Percentiles rank a stretch among this genome's conserved stretches.
phyloP scores from a whole-genome alignment of 2,113 vertebrate genomes.

The Seriola aureovittata region DNA sequence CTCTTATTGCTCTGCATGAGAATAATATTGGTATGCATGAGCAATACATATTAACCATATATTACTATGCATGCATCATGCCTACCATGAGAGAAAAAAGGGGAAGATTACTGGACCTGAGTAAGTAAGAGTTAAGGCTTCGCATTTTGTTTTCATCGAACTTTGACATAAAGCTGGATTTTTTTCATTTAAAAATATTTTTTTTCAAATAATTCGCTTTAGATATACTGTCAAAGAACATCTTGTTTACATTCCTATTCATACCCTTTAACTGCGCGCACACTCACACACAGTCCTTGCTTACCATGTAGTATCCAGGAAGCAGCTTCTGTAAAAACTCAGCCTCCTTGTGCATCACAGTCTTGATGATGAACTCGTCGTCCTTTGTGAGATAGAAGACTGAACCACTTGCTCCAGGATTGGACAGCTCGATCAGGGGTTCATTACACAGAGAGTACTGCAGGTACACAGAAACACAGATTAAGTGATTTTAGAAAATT shows the following conservation, averaged over 20 bases:
- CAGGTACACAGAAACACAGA: constrained; percentile 10
- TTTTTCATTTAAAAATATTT: background rate
- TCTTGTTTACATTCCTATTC: background rate
- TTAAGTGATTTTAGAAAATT: background rate
- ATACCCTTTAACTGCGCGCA: background rate
- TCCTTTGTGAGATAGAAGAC: constrained; percentile 98
- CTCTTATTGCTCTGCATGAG: background rate
- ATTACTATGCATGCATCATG: constrained; percentile 81
- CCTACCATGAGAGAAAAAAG: background rate
- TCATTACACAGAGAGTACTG: constrained; percentile 98
- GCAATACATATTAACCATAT: constrained; percentile 44
- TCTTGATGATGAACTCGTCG: constrained; percentile 99
- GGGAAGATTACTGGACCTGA: constrained; percentile 1
- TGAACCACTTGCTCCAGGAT: constrained; percentile 96
- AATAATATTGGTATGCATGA: background rate
- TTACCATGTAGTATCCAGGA: constrained; percentile 94
- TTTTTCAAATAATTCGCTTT: background rate
- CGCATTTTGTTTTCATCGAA: background rate
- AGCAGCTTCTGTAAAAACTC: constrained; percentile 99
- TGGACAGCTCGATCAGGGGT: constrained; percentile 96
- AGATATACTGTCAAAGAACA: background rate
- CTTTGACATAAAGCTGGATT: background rate
- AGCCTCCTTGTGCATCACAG: constrained; percentile 99
- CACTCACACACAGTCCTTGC: constrained; percentile 8
- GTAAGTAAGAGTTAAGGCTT: background rate